Percentiles rank a stretch among this genome's conserved stretches.
Evolutionary conservation across 2,888 invertebrate species (phyloP).

Genomic region (Dioctria rufipes): DNA sequence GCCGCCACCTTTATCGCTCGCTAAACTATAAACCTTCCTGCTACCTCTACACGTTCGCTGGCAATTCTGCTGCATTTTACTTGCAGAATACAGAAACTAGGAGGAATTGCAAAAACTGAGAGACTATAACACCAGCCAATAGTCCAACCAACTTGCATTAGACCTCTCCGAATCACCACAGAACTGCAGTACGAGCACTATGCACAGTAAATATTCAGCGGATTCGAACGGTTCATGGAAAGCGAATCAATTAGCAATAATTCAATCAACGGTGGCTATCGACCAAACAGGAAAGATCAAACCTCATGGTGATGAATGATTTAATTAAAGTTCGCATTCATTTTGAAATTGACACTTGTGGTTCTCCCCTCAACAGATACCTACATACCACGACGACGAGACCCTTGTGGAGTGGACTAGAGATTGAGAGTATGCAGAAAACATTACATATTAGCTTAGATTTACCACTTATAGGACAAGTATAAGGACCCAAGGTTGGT

Average conservation of each 20-base stretch:
- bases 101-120: neutral
- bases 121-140: neutral
- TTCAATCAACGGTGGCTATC: conserved; percentile 45
- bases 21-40: too few species aligned
- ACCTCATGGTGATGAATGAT: conserved; percentile 50
- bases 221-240: conserved; percentile 39
- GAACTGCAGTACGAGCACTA: neutral
- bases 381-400: neutral
- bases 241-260: conserved; percentile 53
- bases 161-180: neutral
- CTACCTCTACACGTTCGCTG: too few species aligned
- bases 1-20: neutral
- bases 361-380: neutral
- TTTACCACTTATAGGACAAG: neutral
- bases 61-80: neutral
- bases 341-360: conserved; percentile 49
- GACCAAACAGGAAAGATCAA: conserved; percentile 44
- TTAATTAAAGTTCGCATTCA: conserved; percentile 51
- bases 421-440: neutral
- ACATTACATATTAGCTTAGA: conserved; percentile 11
- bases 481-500: too few species aligned
- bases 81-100: neutral
- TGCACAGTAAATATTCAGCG: neutral
- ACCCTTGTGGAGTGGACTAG: conserved; percentile 16
- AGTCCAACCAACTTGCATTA: too few species aligned